Evolutionary conservation across 2,797 vertebrate genomes (phyloP), one percentile per base, ranked within the genome.

Genomic region (Brotogeris chrysoptera): DNA sequence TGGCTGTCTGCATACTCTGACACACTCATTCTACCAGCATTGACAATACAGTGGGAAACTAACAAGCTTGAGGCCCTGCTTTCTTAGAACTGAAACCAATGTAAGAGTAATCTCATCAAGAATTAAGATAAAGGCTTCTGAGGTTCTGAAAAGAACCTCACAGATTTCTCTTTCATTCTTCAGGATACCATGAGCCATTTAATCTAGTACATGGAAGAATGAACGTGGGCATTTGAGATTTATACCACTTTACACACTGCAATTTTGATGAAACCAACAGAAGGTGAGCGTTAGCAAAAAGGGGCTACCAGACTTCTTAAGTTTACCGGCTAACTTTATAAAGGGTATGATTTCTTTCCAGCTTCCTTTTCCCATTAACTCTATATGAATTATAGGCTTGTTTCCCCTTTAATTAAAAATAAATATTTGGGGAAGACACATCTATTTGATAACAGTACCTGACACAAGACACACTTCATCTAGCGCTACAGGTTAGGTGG

Each of bases 351-450:
- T 8, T 80, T 66, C 24, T 66, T 81, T 72, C 19, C 28, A 65
- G 24, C 8, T 60, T 80, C n/a, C 25, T 73, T 77, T 34, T 49
- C 49, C 24, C 3, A 1, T 34, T 77, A 52, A 21, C 39, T 53
- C 30, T 10, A 1, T 5, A 34, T 0, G 1, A 28, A 55, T 39
- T 49, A 59, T 2, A 1, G 30, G 5, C 2, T 2, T 18, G 11
- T 36, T 32, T 41, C 47, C 39, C 15, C 32, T 72, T 14, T 2
- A 79, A 53, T 47, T 72, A 79, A 76, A 91, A 38, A 23, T 24
- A 53, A 90, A 1, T 16, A 55, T 28, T 4, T 41, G 21, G 12
- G 27, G 5, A 68, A 28, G 17, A 3, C 3, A 5, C 24, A 10
- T 68, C 34, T 36, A 25, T 43, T 44, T 76, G 66, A 11, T 5